Evolutionary conservation across 2,888 invertebrate species (phyloP).

Genomic region (Drosophila neutralis): DNA sequence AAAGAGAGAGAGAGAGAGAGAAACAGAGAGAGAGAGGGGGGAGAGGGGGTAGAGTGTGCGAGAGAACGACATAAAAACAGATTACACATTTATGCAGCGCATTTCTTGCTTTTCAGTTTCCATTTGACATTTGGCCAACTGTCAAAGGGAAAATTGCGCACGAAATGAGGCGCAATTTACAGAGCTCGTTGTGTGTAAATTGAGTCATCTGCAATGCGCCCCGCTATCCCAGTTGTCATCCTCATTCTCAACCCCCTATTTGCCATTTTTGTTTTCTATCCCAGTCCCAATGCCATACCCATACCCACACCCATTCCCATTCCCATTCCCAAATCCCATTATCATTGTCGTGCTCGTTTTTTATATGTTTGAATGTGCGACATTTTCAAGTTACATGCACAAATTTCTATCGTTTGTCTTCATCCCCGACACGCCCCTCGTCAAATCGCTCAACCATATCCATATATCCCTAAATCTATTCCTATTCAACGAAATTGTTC

Average conservation of each 20-base stretch:
- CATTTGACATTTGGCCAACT: slow-evolving; percentile 75
- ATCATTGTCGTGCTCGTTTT: slow-evolving; percentile 49
- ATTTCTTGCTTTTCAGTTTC: slow-evolving; percentile 36
- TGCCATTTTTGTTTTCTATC: slow-evolving; percentile 14
- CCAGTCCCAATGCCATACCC: slow-evolving; percentile 16
- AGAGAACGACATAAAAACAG: slow-evolving; percentile 28
- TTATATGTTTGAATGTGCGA: slow-evolving; percentile 39
- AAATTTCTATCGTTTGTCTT: slow-evolving; percentile 71
- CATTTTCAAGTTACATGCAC: slow-evolving; percentile 69
- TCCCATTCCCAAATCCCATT: slow-evolving; percentile 40
- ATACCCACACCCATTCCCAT: slow-evolving; percentile 6
- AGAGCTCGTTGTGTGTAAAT: slow-evolving; percentile 80
- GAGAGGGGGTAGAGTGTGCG: not conserved
- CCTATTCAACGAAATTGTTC: slow-evolving; percentile 24
- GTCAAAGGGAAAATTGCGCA: slow-evolving; percentile 74
- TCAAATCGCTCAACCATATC: slow-evolving; percentile 53
- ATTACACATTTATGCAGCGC: slow-evolving; percentile 49
- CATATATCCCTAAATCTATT: slow-evolving; percentile 33
- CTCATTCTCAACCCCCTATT: slow-evolving; percentile 18
- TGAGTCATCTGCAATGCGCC: slow-evolving; percentile 77
- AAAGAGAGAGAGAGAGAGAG: not conserved
- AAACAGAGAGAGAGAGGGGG: slow-evolving; percentile 11
- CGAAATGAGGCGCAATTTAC: slow-evolving; percentile 80
- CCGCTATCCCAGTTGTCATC: slow-evolving; percentile 38
- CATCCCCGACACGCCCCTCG: slow-evolving; percentile 47